Conservation (phyloP, 1,140 invertebrate species). For the Triops longicaudatus region DNA sequence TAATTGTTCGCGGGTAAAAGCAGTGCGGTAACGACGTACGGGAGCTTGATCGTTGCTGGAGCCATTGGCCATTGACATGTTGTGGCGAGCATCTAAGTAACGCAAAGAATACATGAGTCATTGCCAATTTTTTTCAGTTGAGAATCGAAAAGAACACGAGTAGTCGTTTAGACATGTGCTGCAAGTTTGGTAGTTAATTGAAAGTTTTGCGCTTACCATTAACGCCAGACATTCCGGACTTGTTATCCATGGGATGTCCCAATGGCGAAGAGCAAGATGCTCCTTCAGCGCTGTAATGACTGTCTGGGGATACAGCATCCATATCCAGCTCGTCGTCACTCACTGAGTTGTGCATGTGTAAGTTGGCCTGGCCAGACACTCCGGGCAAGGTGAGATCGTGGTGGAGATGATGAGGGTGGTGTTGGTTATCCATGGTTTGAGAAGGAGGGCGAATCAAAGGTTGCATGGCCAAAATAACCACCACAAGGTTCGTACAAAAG, state of each 20-base stretch:
- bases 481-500: neutral
- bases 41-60: slow-evolving; percentile 46
- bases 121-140: neutral
- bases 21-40: slow-evolving; percentile 87
- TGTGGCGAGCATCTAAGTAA: neutral
- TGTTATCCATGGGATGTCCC: slow-evolving; percentile 11
- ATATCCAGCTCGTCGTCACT: slow-evolving; percentile 25
- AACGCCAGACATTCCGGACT: neutral
- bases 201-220: slow-evolving; percentile 9
- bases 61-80: slow-evolving; percentile 1
- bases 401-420: neutral
- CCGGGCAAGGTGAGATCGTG: neutral
- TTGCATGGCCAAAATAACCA: slow-evolving; percentile 9
- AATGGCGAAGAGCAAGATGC: slow-evolving; percentile 22
- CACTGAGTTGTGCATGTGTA: slow-evolving; percentile 3
- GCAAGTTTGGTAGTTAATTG: neutral
- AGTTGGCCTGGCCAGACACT: neutral
- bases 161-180: neutral
- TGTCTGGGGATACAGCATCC: slow-evolving; percentile 19
- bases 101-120: neutral
- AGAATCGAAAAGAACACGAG: neutral
- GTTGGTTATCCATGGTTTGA: slow-evolving; percentile 1
- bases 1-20: slow-evolving; percentile 93
- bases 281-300: slow-evolving; percentile 19
- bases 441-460: slow-evolving; percentile 5